Evolutionary conservation across 2,113 vertebrate species (phyloP).

Genomic region (Cyanoderma ruficeps): DNA sequence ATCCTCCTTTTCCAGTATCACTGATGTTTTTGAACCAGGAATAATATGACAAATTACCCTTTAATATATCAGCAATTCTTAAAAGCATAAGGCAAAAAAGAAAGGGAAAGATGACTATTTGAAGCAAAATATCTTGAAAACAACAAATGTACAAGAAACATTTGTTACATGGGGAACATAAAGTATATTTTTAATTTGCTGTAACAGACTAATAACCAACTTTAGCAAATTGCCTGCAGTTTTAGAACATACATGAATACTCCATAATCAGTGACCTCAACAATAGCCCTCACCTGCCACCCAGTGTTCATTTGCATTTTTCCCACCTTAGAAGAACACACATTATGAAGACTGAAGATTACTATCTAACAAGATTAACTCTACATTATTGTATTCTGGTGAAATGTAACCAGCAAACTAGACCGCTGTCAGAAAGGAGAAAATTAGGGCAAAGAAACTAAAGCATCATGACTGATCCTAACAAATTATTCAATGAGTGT

Average conservation of each 20-base stretch:
- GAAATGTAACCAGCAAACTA: neutral
- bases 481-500: neutral
- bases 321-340: neutral
- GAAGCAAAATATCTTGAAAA: neutral
- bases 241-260: neutral
- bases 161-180: neutral
- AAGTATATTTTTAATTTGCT: neutral
- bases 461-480: neutral
- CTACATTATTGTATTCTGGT: neutral
- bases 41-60: neutral
- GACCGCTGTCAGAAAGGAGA: neutral
- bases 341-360: neutral
- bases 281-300: slow-evolving; percentile 30
- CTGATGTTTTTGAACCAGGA: neutral
- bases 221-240: neutral
- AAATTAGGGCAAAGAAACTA: neutral
- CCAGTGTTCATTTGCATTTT: slow-evolving; percentile 3
- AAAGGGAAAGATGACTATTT: neutral
- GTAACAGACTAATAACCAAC: neutral
- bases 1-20: neutral
- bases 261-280: neutral
- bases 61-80: neutral
- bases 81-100: neutral
- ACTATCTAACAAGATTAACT: neutral
- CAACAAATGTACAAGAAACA: neutral